These are phyloP conservation scores for Oceanodroma leucorhoa DNA, from an alignment of 2,797 vertebrate genomes.

Conservation along the genomic window DNA sequence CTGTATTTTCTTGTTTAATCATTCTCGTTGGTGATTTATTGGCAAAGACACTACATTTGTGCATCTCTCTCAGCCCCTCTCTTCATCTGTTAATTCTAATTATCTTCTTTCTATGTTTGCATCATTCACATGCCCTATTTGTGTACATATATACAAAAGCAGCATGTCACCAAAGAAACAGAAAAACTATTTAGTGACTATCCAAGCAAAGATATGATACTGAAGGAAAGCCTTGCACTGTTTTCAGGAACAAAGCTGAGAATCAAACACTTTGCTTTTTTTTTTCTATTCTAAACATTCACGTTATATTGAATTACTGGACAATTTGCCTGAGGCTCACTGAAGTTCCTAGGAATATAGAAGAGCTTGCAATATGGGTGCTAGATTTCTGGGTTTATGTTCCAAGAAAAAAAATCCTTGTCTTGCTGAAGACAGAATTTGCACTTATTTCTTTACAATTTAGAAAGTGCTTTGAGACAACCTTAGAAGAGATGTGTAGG, in stretches of 20 bases:
- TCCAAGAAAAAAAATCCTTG: background rate
- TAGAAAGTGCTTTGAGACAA: background rate
- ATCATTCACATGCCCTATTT: background rate
- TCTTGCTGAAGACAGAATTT: background rate
- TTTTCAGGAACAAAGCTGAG: background rate
- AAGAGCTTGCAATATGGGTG: background rate
- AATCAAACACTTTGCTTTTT: background rate
- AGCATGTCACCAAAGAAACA: background rate
- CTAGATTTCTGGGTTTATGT: background rate
- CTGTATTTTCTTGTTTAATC: slow-evolving; percentile 49
- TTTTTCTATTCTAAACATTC: background rate
- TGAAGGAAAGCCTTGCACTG: background rate
- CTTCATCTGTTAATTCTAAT: slow-evolving; percentile 41
- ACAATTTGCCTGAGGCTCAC: background rate
- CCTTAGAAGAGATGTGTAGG: background rate
- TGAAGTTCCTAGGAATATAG: background rate
- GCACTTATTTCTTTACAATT: background rate
- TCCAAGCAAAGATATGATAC: background rate
- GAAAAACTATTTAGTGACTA: background rate
- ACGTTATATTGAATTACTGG: background rate
- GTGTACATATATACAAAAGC: background rate
- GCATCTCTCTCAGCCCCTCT: background rate
- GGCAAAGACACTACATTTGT: slow-evolving; percentile 28
- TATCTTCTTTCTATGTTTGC: background rate
- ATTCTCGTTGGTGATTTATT: slow-evolving; percentile 55